Base-by-base conservation (phyloP, 1,140 invertebrate species). In the Mizuhopecten yessoensis region DNA sequence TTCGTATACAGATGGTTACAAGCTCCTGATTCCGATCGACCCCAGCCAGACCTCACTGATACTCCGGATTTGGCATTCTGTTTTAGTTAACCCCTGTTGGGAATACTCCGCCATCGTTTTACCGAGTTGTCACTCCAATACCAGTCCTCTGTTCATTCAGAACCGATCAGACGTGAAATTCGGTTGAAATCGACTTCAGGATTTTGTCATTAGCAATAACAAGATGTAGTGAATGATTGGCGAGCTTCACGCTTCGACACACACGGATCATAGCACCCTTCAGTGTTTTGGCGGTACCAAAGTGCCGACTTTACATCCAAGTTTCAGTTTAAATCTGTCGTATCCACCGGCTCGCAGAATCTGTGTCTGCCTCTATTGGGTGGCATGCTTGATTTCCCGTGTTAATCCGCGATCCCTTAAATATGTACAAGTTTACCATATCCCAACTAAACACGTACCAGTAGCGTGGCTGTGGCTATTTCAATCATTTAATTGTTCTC, bases 401-500 rank as follows among this genome's bases (percentile, higher is more conserved):
- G 57, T 29, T 75, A 75, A 75, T 75, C 57, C 57, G 5, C 57
- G 29, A 11, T 75, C 57, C 57, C 57, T 75, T 75, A 75, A 75
- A n/a, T 75, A 75, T 75, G 57, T 75, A 75, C 57, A n/a, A 75
- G n/a, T 75, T 75, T 75, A 75, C 57, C 57, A 75, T 75, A 75
- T 75, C 57, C n/a, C 57, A 23, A 29, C 57, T 75, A 75, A n/a
- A 75, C 57, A 75, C 11, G 23, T 29, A n/a, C 57, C 57, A 75
- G 57, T 29, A 75, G 57, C 15, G 17, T 7, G 57, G 57, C 57
- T 75, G 57, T 75, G 57, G 57, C 57, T 75, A 75, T n/a, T 75
- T 29, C 57, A 75, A 75, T 75, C 57, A 75, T 75, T 75, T 75
- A 75, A 75, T 75, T 75, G 57, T 75, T 75, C 23, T 29, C 57